Evolutionary conservation across 2,113 vertebrate species (phyloP).

Genomic region (Passer montanus): DNA sequence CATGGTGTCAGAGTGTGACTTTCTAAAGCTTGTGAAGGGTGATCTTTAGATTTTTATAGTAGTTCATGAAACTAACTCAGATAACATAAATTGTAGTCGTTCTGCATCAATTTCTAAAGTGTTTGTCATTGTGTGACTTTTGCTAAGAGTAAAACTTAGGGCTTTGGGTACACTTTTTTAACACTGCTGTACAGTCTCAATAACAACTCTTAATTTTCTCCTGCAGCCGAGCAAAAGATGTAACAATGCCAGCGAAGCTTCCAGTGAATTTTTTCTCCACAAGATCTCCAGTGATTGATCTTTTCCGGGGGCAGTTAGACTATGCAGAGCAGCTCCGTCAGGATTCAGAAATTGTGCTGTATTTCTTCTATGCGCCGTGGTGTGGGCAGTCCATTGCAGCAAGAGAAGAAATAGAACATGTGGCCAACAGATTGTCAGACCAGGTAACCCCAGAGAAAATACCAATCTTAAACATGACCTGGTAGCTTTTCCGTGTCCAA

Average conservation of each 20-base stretch:
- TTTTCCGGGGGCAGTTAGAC: constrained; percentile 92
- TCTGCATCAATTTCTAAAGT: not conserved
- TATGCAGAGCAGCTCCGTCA: constrained; percentile 84
- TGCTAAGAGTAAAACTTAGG: not conserved
- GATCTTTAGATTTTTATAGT: not conserved
- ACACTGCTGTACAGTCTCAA: not conserved
- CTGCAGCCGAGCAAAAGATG: constrained; percentile 87
- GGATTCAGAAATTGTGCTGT: constrained; percentile 84
- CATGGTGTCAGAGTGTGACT: not conserved
- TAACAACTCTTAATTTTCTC: not conserved
- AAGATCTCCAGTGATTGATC: constrained; percentile 85
- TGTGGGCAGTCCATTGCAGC: constrained; percentile 92
- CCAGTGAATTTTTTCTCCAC: constrained; percentile 89
- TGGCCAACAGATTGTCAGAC: constrained; percentile 84
- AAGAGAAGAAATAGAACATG: constrained; percentile 84
- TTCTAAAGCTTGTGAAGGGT: not conserved
- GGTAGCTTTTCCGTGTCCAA: not conserved
- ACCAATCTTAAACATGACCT: accelerated
- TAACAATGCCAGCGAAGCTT: constrained; percentile 85
- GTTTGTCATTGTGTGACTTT: not conserved
- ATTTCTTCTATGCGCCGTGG: constrained; percentile 96
- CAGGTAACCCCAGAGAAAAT: constrained; percentile 78
- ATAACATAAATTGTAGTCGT: not conserved
- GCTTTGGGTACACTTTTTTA: not conserved
- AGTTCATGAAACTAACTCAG: not conserved